Percentiles rank a stretch among this genome's conserved stretches.
These are phyloP conservation scores for Anagyrus pseudococci DNA, from an alignment of 2,888 invertebrate genomes.

Conservation along the genomic window DNA sequence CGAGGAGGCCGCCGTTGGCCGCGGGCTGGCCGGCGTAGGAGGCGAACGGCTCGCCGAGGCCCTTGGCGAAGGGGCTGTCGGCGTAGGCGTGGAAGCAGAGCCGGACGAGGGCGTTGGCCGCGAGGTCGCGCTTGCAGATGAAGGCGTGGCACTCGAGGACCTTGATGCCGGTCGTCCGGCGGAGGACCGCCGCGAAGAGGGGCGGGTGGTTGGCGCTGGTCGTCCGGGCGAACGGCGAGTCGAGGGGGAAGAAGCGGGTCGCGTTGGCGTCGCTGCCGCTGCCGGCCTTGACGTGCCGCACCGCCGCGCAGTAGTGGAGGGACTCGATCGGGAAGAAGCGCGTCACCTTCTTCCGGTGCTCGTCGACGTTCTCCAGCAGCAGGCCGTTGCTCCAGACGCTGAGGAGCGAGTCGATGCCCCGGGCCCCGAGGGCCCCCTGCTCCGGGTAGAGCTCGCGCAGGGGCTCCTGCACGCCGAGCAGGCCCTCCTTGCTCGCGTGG, in stretches of 20 bases:
- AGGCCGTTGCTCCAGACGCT: constrained; percentile 98
- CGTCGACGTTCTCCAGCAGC: constrained; percentile 93
- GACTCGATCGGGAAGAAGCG: constrained; percentile 96
- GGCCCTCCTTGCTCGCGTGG: constrained; percentile 96
- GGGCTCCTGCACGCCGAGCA: constrained; percentile 97
- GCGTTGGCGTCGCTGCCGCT: constrained; percentile 65
- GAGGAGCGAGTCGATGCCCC: constrained; percentile 95
- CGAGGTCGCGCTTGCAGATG: constrained; percentile 94
- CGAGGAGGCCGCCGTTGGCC: too few relatives aligned
- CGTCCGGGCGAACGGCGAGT: constrained; percentile 93
- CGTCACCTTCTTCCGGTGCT: constrained; percentile 91
- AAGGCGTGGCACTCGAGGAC: constrained; percentile 99
- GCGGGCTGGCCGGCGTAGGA: constrained; percentile 50
- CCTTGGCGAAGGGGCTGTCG: constrained; percentile 89
- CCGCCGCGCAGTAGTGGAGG: constrained; percentile 94
- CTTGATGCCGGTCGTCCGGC: constrained; percentile 95
- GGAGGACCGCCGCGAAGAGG: constrained; percentile 93
- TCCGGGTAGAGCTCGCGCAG: constrained; percentile 94
- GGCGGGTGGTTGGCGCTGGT: constrained; percentile 95
- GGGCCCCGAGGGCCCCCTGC: constrained; percentile 85
- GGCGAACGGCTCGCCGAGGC: constrained; percentile 60
- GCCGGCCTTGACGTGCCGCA: constrained; percentile 76
- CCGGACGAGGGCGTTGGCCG: constrained; percentile 95
- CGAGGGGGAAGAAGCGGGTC: constrained; percentile 90
- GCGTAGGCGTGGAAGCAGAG: constrained; percentile 98